Base-by-base conservation (phyloP, 2,888 invertebrate genomes). In the Nephrotoma appendiculata region DNA sequence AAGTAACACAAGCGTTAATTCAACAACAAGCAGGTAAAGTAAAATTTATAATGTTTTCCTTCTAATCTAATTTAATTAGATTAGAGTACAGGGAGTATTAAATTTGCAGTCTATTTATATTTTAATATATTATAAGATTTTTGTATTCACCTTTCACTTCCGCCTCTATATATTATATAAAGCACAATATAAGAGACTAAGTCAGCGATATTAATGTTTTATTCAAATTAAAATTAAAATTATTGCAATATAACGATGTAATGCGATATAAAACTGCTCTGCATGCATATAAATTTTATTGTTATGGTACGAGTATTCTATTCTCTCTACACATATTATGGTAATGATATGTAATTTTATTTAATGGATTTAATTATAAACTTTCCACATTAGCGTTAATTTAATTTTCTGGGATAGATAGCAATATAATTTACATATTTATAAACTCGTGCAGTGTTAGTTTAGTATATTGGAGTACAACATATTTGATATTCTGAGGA, bases 1-100 rank as follows among this genome's bases (percentile, higher is more conserved):
- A 83, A 96, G 96, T 88, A 97, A 97, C 89, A 97, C 97, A 4
- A 97, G 97, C 87, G 96, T 97, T 90, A 96, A 97, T 91, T 95
- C 96, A 45, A 96, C 96, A 48, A 95, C 95, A 87, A 96, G 96
- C 93, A 95, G 95, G 96, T 96, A 91, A 92, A 92, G 89, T 12
- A 31, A 31, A 45, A 41, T 41, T 85, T 41, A 48, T 6, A 31
- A 71, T 11, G 3, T 19, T n/a, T 52, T 52, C 19, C 19, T 31
- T 71, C 11, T 71, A 71, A 71, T 71, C 11, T 9, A 71, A 71
- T 71, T 31, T 31, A 11, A 31, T 31, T 7, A 15, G 15, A 31
- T 31, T 3, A 71, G 15, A 52, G 52, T 52, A 15, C 1, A 19
- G 19, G 19, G 52, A 5, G 52, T 52, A 31, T 4, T 11, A 44